Percentiles rank a stretch among this genome's conserved stretches.
Conservation (phyloP, 2,113 vertebrate genomes). For the Lepus europaeus region DNA sequence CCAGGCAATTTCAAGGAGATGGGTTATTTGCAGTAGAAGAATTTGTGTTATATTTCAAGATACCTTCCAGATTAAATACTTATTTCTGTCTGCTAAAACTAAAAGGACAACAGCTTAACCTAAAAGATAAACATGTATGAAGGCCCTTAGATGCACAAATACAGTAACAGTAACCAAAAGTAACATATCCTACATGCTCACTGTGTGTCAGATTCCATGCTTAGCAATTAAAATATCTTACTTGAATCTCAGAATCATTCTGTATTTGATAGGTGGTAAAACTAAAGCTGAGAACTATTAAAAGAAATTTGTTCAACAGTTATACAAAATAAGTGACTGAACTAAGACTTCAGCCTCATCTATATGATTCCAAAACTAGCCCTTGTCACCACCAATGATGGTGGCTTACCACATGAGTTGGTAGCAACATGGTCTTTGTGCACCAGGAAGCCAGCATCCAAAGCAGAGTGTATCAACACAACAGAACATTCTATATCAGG, state of each 20-base stretch:
- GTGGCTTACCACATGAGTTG: background rate
- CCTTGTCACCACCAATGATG: background rate
- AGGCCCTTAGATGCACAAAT: background rate
- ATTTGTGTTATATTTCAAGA: slow-evolving; percentile 40
- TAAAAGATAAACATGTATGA: slow-evolving; percentile 28
- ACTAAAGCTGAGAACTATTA: background rate
- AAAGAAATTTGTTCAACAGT: background rate
- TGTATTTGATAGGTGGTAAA: background rate
- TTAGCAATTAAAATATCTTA: background rate
- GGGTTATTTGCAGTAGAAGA: background rate
- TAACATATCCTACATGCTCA: background rate
- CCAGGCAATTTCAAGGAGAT: slow-evolving; percentile 21
- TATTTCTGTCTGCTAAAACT: slow-evolving; percentile 33
- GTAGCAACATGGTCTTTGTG: background rate
- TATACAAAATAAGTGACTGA: background rate
- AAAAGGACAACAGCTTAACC: slow-evolving; percentile 30
- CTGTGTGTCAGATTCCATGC: background rate
- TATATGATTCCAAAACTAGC: background rate
- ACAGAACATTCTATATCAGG: background rate
- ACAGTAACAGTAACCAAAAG: background rate
- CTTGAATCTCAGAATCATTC: background rate
- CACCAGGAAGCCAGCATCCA: background rate
- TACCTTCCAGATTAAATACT: slow-evolving; percentile 33
- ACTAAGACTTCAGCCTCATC: background rate
- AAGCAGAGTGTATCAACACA: background rate